These are phyloP conservation scores for Pangasianodon gigas DNA, from an alignment of 2,113 vertebrate genomes.

Conservation along the genomic window DNA sequence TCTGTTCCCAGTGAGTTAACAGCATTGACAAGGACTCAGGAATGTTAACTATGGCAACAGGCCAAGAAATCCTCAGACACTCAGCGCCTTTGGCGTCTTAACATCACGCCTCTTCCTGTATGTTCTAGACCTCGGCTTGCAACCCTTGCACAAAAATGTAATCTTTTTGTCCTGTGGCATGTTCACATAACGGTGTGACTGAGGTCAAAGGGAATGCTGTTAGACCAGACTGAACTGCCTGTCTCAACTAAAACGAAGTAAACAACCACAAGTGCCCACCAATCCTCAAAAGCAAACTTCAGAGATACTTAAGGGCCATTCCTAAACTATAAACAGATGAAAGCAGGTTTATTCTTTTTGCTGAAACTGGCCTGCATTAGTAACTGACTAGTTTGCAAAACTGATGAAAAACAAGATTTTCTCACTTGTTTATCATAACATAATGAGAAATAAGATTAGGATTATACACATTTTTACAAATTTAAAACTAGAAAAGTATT, in stretches of 20 bases:
- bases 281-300: conserved; percentile 2
- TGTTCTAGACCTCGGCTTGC: conserved; percentile 51
- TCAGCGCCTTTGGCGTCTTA: conserved; percentile 26
- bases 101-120: conserved; percentile 60
- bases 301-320: not conserved
- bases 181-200: conserved; percentile 39
- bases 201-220: conserved; percentile 16
- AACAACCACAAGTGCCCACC: conserved; percentile 18
- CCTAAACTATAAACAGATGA: conserved; percentile 1
- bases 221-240: not conserved
- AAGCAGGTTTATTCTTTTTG: not conserved
- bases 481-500: not conserved
- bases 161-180: not conserved
- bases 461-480: not conserved
- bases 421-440: not conserved
- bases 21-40: conserved; percentile 67
- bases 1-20: conserved; percentile 68
- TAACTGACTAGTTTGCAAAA: not conserved
- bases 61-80: conserved; percentile 61
- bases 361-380: not conserved
- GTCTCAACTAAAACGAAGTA: conserved; percentile 18
- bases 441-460: not conserved
- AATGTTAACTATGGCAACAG: conserved; percentile 71
- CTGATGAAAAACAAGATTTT: not conserved
- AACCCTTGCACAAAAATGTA: conserved; percentile 49